These are phyloP conservation scores for Aurelia sp. DNA, from an alignment of 30 jellyfish, hydroid and myxozoan species.

Conservation along the genomic window DNA sequence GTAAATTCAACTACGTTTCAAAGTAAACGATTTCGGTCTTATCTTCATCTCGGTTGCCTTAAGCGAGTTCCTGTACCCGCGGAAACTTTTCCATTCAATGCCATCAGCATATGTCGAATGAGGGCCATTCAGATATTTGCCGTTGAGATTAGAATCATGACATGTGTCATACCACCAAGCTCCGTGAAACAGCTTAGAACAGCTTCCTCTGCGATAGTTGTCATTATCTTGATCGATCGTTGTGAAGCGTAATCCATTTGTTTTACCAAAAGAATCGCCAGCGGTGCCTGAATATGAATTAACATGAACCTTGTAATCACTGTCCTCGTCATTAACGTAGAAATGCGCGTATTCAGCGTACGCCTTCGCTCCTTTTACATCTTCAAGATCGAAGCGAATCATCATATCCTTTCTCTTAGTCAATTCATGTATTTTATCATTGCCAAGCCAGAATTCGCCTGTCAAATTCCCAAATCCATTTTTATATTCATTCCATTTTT, in stretches of 20 bases:
- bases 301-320: conserved; percentile 19
- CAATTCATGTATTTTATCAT: conserved; percentile 27
- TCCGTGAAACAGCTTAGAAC: conserved; percentile 38
- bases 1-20: neutral
- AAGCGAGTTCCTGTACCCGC: neutral
- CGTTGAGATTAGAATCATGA: conserved; percentile 44
- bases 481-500: conserved; percentile 28
- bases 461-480: conserved; percentile 39
- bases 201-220: neutral
- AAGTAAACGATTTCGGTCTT: neutral
- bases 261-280: conserved; percentile 43
- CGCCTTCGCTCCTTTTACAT: conserved; percentile 8
- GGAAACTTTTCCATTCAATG: conserved; percentile 24
- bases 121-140: conserved; percentile 10
- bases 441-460: conserved; percentile 51
- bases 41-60: conserved; percentile 39
- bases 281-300: conserved; percentile 36
- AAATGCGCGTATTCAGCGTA: conserved; percentile 31
- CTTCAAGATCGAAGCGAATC: neutral
- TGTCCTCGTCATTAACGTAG: conserved; percentile 6
- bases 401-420: neutral
- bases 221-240: conserved; percentile 25
- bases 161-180: conserved; percentile 65
- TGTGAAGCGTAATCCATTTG: conserved; percentile 27
- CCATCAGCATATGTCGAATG: conserved; percentile 34